These are phyloP conservation scores for Strongylocentrotus purpuratus DNA, from an alignment of 35 echinoderm and acorn worm species.

Conservation along the genomic window DNA sequence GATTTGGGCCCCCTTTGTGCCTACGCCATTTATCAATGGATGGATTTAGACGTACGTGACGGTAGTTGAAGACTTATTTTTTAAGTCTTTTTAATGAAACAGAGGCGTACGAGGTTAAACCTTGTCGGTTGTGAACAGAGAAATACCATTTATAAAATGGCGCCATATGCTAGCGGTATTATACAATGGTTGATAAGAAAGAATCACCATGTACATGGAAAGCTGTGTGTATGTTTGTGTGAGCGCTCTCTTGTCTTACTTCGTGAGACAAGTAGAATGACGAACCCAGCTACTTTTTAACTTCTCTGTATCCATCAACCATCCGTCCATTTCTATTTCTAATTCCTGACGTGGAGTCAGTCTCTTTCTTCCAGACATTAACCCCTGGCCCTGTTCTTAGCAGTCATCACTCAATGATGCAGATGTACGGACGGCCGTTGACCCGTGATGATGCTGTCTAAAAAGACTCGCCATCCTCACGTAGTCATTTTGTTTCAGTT, in stretches of 20 bases:
- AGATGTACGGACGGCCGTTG: not conserved
- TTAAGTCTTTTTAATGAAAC: too few relatives aligned
- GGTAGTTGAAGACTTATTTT: too few relatives aligned
- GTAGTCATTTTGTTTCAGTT: not conserved
- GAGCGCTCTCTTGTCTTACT: not conserved
- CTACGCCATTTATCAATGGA: too few relatives aligned
- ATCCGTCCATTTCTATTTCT: not conserved
- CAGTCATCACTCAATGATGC: not conserved
- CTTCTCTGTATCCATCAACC: not conserved
- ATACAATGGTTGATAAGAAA: too few relatives aligned
- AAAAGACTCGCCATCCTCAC: not conserved
- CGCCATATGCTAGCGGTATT: too few relatives aligned
- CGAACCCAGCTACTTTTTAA: not conserved
- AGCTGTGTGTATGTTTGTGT: not conserved
- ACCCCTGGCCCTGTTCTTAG: not conserved
- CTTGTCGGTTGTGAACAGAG: too few relatives aligned
- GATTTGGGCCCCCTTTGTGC: too few relatives aligned
- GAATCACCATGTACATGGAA: too few relatives aligned
- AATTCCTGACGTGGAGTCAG: not conserved
- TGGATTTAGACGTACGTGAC: too few relatives aligned
- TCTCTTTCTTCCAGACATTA: not conserved
- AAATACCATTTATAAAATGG: too few relatives aligned
- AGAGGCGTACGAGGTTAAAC: too few relatives aligned
- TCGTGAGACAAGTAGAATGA: not conserved
- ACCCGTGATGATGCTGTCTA: not conserved